Conservation (phyloP, 2,797 vertebrate genomes). For the Anguilla marmorata region DNA sequence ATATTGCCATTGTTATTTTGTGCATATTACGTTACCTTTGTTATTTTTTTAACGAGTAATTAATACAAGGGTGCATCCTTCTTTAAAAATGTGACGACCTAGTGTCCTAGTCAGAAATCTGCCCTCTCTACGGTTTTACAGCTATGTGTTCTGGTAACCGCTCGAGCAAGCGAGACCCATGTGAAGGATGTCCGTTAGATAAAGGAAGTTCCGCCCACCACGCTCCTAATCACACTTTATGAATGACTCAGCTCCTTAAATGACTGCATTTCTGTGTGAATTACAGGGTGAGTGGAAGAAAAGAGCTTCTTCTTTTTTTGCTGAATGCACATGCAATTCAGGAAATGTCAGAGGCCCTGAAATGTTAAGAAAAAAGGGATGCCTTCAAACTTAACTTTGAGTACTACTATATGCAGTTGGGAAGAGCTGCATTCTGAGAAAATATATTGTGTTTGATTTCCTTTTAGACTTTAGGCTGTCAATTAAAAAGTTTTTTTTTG, state of each 20-base stretch:
- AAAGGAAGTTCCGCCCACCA: conserved; percentile 45
- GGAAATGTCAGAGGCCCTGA: not conserved
- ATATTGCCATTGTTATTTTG: not conserved
- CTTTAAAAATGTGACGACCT: not conserved
- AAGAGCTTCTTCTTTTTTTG: not conserved
- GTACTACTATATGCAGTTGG: not conserved
- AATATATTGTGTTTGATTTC: not conserved
- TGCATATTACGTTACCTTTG: too few species aligned
- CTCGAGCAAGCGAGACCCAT: not conserved
- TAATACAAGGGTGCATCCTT: not conserved
- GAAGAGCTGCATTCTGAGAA: not conserved
- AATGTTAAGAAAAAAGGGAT: not conserved
- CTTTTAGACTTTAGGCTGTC: not conserved
- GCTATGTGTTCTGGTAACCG: not conserved
- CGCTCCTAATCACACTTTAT: conserved; percentile 45
- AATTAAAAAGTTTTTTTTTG: not conserved
- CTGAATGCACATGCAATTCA: not conserved
- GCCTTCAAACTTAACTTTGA: not conserved
- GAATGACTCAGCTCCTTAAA: conserved; percentile 60
- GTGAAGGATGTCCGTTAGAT: conserved; percentile 55
- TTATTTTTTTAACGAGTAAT: not conserved
- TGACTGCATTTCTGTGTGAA: conserved; percentile 4
- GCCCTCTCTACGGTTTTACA: not conserved
- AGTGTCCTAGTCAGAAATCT: not conserved
- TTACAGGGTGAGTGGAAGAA: not conserved